A percentile compares a stretch with the other conserved stretches of the same genome.
Conservation (phyloP, 2,888 invertebrate species). For the Aphrophora alni region DNA sequence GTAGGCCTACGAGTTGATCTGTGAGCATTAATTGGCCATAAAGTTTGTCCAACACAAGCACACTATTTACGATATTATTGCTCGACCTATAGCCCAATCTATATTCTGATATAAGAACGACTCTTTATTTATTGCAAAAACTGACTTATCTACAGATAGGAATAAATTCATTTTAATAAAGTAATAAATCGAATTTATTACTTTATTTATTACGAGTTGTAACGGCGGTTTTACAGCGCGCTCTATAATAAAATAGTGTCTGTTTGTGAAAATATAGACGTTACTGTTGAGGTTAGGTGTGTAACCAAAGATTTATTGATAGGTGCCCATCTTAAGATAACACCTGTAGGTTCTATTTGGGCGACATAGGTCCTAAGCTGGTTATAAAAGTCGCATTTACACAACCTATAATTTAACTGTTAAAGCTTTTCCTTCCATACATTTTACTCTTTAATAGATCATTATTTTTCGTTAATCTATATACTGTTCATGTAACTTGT, state of each 20-base stretch:
- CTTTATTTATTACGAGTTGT: neutral
- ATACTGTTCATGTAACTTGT: no score
- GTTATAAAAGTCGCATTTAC: no score
- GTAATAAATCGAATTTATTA: neutral
- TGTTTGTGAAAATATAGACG: neutral
- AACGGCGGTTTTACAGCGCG: neutral
- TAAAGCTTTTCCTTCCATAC: no score
- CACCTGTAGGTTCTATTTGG: neutral
- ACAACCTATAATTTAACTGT: no score
- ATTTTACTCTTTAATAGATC: no score
- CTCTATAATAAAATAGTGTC: neutral
- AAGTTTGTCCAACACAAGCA: neutral
- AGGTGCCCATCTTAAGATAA: neutral
- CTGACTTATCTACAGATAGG: neutral
- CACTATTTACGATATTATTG: neutral
- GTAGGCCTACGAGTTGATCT: no score
- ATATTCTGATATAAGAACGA: neutral
- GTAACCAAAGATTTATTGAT: neutral
- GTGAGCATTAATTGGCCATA: neutral
- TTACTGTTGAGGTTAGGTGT: neutral
- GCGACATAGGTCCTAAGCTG: no score
- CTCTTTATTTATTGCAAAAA: neutral
- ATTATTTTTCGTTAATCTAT: no score
- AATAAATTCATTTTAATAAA: neutral
- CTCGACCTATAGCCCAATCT: neutral